Conservation (phyloP, 2,113 vertebrate genomes). For the Falcunculus frontatus region DNA sequence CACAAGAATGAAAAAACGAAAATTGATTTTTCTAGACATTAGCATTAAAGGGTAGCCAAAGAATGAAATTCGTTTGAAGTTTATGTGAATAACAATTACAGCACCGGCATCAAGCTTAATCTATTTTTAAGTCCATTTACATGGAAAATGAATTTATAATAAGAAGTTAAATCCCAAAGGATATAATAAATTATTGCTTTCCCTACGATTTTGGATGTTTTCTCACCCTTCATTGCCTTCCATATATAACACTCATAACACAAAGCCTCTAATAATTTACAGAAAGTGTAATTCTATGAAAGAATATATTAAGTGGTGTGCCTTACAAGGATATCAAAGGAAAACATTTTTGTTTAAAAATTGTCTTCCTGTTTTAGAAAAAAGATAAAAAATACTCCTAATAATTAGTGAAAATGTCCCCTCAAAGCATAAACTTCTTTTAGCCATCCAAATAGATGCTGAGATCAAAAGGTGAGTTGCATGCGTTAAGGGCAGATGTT, state of each 20-base stretch:
- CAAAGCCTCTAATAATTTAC: slow-evolving; percentile 7
- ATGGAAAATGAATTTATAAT: slow-evolving; percentile 56
- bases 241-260: background rate
- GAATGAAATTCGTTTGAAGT: slow-evolving; percentile 27
- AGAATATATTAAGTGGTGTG: background rate
- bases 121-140: slow-evolving; percentile 49
- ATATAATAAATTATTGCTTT: slow-evolving; percentile 33
- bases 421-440: background rate
- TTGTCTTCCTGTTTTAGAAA: background rate
- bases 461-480: slow-evolving; percentile 57
- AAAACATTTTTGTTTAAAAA: background rate
- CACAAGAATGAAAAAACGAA: background rate
- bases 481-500: background rate
- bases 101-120: background rate
- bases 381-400: background rate
- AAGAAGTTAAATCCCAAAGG: slow-evolving; percentile 23
- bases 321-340: background rate
- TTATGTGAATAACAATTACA: slow-evolving; percentile 51
- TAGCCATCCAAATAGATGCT: background rate
- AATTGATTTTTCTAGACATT: slow-evolving; percentile 31
- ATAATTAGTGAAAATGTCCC: background rate
- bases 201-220: background rate
- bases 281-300: background rate
- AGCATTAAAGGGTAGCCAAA: slow-evolving; percentile 30
- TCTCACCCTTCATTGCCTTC: slow-evolving; percentile 26